Conservation (phyloP, 2,797 vertebrate genomes). For the Meda fulgida region DNA sequence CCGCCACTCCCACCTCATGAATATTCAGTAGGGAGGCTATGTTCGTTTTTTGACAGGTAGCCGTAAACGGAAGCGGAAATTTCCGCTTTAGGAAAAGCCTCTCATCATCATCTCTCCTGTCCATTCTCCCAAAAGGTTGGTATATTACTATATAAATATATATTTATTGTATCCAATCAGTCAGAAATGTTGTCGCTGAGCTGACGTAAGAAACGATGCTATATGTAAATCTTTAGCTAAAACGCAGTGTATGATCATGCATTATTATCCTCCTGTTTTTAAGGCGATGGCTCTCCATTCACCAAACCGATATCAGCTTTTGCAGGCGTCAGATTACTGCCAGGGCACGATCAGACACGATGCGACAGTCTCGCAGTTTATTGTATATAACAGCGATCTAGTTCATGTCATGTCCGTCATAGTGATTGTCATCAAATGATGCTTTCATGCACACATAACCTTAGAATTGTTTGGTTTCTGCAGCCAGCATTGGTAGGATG, state of each 20-base stretch:
- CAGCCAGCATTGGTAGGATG: not conserved
- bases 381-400: not conserved
- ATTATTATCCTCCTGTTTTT: constrained; percentile 6
- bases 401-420: not conserved
- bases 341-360: constrained; percentile 1
- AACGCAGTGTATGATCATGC: not conserved
- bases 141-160: not conserved
- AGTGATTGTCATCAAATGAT: not conserved
- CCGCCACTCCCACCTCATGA: not conserved
- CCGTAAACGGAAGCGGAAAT: constrained; percentile 63
- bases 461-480: not conserved
- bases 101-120: constrained; percentile 40
- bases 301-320: constrained; percentile 18
- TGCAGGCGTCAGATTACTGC: constrained; percentile 30
- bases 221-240: not conserved
- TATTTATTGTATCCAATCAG: not conserved
- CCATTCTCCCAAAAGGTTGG: constrained; percentile 48
- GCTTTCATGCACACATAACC: not conserved
- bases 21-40: constrained; percentile 20
- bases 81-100: constrained; percentile 46
- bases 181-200: not conserved
- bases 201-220: constrained; percentile 1
- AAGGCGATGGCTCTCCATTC: constrained; percentile 35
- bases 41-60: constrained; percentile 48
- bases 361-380: not conserved